Evolutionary conservation across 2,888 invertebrate species (phyloP).

Genomic region (Leptura quadrifasciata): DNA sequence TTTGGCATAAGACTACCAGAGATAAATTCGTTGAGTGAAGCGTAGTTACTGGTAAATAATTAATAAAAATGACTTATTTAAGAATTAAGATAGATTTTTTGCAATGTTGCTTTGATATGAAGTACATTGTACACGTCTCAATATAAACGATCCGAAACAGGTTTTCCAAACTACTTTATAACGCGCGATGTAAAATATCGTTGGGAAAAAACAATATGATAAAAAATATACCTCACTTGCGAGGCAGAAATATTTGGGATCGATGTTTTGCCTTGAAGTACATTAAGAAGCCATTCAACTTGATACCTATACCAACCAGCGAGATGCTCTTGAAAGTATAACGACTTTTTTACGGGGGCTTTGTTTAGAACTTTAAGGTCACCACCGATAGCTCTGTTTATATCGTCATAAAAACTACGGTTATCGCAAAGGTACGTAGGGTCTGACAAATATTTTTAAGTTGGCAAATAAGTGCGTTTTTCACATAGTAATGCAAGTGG

Average conservation of each 20-base stretch:
- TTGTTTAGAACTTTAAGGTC: slow-evolving; percentile 33
- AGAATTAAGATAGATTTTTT: too few species aligned
- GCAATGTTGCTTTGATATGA: too few species aligned
- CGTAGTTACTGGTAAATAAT: too few species aligned
- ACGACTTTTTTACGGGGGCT: slow-evolving; percentile 33
- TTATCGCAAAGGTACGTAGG: too few species aligned
- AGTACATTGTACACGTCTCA: not conserved
- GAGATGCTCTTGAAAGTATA: slow-evolving; percentile 25
- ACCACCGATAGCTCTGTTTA: slow-evolving; percentile 13
- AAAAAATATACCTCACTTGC: slow-evolving; percentile 2
- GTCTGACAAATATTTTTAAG: too few species aligned
- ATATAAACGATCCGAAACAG: slow-evolving; percentile 2
- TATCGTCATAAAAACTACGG: not conserved
- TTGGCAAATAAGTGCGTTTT: not conserved
- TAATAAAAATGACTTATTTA: too few species aligned
- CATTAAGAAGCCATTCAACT: slow-evolving; percentile 31
- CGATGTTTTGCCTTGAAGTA: slow-evolving; percentile 18
- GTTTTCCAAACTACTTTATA: not conserved
- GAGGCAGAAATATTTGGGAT: slow-evolving; percentile 1
- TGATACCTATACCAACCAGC: slow-evolving; percentile 9
- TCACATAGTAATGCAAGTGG: not conserved
- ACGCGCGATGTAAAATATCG: not conserved
- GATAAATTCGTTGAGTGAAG: too few species aligned
- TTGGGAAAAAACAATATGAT: not conserved
- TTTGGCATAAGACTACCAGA: too few species aligned